phyloP scores from a whole-genome alignment of 2,113 vertebrate species.

The Oostethus manadensis region DNA sequence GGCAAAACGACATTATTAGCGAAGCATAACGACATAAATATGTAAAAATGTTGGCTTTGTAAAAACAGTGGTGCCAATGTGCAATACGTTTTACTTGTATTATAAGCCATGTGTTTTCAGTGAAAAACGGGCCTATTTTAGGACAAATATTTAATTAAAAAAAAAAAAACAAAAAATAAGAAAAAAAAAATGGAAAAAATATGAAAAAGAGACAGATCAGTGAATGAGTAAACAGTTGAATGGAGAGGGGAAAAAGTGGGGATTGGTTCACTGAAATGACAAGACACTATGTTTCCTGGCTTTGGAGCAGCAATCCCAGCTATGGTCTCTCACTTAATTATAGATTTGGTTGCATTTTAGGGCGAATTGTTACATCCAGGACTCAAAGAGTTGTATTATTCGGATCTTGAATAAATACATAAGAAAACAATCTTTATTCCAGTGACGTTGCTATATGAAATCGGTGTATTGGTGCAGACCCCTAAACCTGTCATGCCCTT shows the following conservation, averaged over 20 bases:
- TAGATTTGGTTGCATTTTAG: background rate
- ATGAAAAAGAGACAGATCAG: slow-evolving; percentile 21
- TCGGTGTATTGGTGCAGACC: slow-evolving; percentile 10
- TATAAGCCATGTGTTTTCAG: no score
- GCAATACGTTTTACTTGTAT: no score
- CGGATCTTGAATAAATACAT: background rate
- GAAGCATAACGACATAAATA: no score
- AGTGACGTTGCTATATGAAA: slow-evolving; percentile 13
- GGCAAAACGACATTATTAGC: no score
- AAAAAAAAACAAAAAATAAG: no score
- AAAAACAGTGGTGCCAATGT: no score
- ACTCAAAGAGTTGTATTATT: background rate
- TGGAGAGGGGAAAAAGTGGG: background rate
- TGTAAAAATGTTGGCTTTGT: no score
- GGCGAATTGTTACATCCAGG: background rate
- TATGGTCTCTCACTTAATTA: background rate
- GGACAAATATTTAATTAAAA: no score
- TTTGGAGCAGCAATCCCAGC: background rate
- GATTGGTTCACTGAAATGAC: slow-evolving; percentile 14
- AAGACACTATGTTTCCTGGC: background rate
- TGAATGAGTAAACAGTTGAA: slow-evolving; percentile 22
- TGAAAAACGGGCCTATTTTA: no score
- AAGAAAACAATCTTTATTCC: slow-evolving; percentile 6
- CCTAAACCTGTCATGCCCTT: slow-evolving; percentile 28
- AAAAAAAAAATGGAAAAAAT: no score